phyloP scores from a whole-genome alignment of 2,888 invertebrate genomes.

The Resseliella maxima region DNA sequence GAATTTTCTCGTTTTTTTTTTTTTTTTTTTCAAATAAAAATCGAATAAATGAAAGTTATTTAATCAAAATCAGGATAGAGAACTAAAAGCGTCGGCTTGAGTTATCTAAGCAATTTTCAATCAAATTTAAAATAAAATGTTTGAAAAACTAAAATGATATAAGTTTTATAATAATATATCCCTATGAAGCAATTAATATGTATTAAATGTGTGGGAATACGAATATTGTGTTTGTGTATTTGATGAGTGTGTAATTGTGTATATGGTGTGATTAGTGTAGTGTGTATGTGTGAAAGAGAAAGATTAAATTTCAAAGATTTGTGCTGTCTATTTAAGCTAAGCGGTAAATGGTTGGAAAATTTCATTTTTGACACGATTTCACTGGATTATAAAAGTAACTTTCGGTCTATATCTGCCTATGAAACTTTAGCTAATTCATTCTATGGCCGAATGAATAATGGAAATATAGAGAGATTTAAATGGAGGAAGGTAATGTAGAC shows the following conservation, averaged over 20 bases:
- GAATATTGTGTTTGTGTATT: neutral
- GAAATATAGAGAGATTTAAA: too few species aligned
- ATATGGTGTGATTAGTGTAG: too few species aligned
- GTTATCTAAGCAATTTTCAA: neutral
- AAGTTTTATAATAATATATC: constrained; percentile 4
- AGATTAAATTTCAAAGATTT: neutral
- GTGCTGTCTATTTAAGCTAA: neutral
- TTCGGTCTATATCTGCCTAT: neutral
- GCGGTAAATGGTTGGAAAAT: neutral
- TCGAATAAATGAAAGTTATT: neutral
- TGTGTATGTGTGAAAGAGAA: neutral
- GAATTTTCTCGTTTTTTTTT: neutral
- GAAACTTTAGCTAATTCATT: too few species aligned
- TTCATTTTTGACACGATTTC: neutral
- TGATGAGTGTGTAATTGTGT: neutral
- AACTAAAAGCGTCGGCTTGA: neutral
- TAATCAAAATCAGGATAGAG: neutral
- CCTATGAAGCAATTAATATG: constrained; percentile 23
- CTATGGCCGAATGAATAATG: too few species aligned
- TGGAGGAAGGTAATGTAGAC: too few species aligned
- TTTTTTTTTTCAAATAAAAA: neutral
- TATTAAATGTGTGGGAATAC: neutral
- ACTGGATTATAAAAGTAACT: constrained; percentile 5
- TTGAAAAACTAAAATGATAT: constrained; percentile 1
- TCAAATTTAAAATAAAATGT: neutral